phyloP scores from a whole-genome alignment of 2,113 vertebrate species.

The Ptyas mucosa region DNA sequence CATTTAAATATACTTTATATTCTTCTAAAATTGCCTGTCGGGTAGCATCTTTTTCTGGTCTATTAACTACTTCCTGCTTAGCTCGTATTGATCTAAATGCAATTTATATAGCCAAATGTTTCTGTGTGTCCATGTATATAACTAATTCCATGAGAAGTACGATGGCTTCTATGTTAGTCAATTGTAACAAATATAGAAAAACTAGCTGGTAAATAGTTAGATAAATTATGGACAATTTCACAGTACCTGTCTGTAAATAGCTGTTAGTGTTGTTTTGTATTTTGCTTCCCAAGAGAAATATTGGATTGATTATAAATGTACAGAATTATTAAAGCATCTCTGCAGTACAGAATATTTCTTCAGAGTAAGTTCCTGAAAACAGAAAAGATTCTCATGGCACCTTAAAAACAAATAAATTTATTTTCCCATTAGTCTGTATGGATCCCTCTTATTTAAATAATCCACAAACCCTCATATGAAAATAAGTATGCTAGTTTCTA shows the following conservation, averaged over 20 bases:
- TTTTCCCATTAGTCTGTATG: not conserved
- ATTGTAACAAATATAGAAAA: not conserved
- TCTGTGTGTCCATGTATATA: not conserved
- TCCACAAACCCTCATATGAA: not conserved
- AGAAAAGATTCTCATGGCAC: not conserved
- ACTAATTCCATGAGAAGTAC: not conserved
- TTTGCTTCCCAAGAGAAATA: not conserved
- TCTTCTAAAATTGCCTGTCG: not conserved
- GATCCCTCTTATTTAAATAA: not conserved
- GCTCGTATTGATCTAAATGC: not conserved
- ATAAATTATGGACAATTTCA: not conserved
- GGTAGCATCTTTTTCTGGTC: not conserved
- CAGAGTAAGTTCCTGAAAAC: not conserved
- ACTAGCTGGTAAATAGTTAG: not conserved
- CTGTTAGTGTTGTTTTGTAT: not conserved
- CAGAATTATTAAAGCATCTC: not conserved
- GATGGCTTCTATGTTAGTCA: not conserved
- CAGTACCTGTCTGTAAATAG: not conserved
- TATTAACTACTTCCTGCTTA: not conserved
- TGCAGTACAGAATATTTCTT: not conserved
- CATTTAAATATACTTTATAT: not conserved
- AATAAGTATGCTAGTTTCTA: not conserved
- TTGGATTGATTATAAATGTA: not conserved
- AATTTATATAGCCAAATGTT: not conserved
- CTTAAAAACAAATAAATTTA: not conserved